Base-by-base conservation (phyloP, 2,797 vertebrate species). In the Malurus splendens region DNA sequence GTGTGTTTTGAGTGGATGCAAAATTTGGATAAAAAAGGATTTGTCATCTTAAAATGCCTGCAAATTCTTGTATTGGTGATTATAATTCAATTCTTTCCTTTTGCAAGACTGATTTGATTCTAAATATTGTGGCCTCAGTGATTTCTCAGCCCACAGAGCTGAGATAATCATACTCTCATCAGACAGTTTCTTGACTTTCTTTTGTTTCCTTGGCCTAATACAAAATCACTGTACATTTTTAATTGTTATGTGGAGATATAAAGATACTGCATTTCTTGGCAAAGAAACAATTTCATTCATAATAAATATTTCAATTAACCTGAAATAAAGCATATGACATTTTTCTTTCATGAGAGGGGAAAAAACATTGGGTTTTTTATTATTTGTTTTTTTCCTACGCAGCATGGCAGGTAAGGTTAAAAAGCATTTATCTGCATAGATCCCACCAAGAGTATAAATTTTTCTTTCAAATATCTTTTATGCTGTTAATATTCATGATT, bases 1-100 rank as follows among this genome's bases (percentile, higher is more conserved):
- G 0, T 33, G 16, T 62, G 10, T 55, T 75, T 42, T 44, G 8
- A 48, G 10, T 38, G 6, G 10, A 38, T 28, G 10, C 0, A 0
- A 78, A 50, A 65, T 57, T 50, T 33, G 3, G 16, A 39, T 8
- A 52, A 38, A 91, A 84, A 18, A 6, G 6, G 6, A 18, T 22
- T 51, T 27, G 5, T 28, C 57, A 66, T 66, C 25, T 11, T 57
- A 39, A 83, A 64, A 64, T 32, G 2, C 28, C 32, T 57, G 24
- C 72, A 22, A 62, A 50, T 45, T 50, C 73, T 73, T 55, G 2
- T 32, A 27, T 47, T 57, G 19, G 8, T 41, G 17, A 18, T 57
- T 22, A 16, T 45, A 27, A 36, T 57, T 74, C 14, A 79, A 5
- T 64, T 73, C 18, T 14, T 54, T 68, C 39, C n/a, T 42, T 30